A percentile compares a stretch with the other conserved stretches of the same genome.
phyloP scores from a whole-genome alignment of 2,888 invertebrate species.

The Portevinia maculata region DNA sequence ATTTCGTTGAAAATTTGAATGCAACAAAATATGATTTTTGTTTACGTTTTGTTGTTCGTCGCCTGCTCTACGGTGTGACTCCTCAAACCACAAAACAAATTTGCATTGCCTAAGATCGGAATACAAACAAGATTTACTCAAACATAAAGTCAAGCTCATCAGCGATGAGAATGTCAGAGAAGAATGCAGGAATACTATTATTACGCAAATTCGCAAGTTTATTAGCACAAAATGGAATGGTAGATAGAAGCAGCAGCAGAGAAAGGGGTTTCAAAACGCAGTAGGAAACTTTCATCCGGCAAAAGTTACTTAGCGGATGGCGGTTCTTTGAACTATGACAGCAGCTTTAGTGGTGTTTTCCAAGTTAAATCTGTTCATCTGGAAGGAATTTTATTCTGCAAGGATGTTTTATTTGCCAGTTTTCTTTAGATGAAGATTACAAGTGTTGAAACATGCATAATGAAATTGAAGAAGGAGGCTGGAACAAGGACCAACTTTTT shows the following conservation, averaged over 20 bases:
- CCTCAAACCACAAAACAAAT: neutral
- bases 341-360: constrained; percentile 17
- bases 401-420: constrained; percentile 34
- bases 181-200: constrained; percentile 2
- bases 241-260: neutral
- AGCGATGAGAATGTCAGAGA: neutral
- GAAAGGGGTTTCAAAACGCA: neutral
- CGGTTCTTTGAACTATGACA: neutral
- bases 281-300: constrained; percentile 15
- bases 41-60: neutral
- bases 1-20: neutral
- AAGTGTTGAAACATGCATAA: constrained; percentile 57
- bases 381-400: constrained; percentile 38
- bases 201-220: constrained; percentile 3
- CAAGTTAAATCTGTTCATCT: constrained; percentile 33
- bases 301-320: neutral
- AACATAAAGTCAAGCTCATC: neutral
- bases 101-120: neutral
- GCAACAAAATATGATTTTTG: neutral
- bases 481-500: neutral
- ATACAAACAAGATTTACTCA: constrained; percentile 7
- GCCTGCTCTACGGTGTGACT: neutral
- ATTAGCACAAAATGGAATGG: constrained; percentile 5
- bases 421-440: constrained; percentile 20
- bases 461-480: constrained; percentile 12